These are phyloP conservation scores for Busseola fusca DNA, from an alignment of 2,888 invertebrate species.

Conservation along the genomic window DNA sequence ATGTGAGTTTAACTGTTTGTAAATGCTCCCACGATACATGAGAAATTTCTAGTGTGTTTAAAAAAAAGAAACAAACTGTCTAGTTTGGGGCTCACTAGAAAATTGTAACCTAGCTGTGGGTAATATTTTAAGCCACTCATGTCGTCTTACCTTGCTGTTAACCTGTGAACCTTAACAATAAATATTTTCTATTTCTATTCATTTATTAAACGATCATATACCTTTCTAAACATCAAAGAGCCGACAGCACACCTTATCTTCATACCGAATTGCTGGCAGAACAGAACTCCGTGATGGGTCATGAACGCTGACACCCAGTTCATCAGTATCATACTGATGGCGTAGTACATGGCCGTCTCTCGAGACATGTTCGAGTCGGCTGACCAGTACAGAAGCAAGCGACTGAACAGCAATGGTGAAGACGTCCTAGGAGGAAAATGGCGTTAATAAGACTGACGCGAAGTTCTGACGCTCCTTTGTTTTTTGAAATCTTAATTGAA, in stretches of 20 bases:
- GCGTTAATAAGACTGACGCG: neutral
- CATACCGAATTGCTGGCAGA: slow-evolving; percentile 91
- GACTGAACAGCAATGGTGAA: slow-evolving; percentile 90
- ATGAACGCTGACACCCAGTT: slow-evolving; percentile 88
- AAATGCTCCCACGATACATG: no score
- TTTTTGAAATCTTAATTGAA: neutral
- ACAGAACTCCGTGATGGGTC: slow-evolving; percentile 92
- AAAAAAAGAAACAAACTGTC: no score
- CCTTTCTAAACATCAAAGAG: slow-evolving; percentile 93
- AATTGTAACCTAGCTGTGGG: no score
- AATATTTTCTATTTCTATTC: no score
- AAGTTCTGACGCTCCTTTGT: neutral
- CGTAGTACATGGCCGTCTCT: slow-evolving; percentile 89
- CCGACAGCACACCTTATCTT: slow-evolving; percentile 92
- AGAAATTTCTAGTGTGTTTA: no score
- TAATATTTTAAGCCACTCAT: no score
- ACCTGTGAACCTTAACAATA: no score
- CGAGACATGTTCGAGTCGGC: slow-evolving; percentile 80
- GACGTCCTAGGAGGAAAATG: slow-evolving; percentile 81
- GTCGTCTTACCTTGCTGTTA: no score
- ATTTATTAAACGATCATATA: slow-evolving; percentile 67
- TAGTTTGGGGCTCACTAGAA: no score
- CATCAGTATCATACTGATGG: slow-evolving; percentile 81
- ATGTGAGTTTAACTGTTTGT: no score
- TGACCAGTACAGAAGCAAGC: slow-evolving; percentile 86